Percentiles rank a stretch among this genome's conserved stretches.
These are phyloP conservation scores for Drosophila nannoptera DNA, from an alignment of 1,140 invertebrate genomes.

Conservation along the genomic window DNA sequence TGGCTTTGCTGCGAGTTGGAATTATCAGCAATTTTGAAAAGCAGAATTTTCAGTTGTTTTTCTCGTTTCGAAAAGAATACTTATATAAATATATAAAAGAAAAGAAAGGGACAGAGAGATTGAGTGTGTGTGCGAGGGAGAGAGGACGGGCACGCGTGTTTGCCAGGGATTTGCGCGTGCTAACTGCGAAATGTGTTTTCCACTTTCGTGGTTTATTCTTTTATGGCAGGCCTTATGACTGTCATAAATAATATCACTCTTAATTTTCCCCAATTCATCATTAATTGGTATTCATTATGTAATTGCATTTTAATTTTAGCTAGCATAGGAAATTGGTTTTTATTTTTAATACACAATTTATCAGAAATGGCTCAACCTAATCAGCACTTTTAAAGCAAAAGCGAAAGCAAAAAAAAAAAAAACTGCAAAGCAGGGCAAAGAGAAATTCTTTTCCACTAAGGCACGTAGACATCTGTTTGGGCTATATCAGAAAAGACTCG, in stretches of 20 bases:
- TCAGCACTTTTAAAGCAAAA: slow-evolving; percentile 26
- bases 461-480: slow-evolving; percentile 46
- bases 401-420: no score
- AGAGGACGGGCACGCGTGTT: no score
- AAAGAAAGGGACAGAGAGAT: neutral
- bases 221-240: slow-evolving; percentile 8
- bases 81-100: no score
- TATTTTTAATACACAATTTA: slow-evolving; percentile 9
- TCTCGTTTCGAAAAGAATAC: no score
- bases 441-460: slow-evolving; percentile 20
- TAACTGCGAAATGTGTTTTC: neutral
- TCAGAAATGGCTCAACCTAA: slow-evolving; percentile 11
- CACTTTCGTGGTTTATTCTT: neutral
- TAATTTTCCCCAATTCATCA: neutral
- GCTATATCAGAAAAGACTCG: slow-evolving; percentile 42
- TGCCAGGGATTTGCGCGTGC: neutral
- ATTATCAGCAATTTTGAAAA: no score
- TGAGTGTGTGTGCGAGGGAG: neutral
- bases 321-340: slow-evolving; percentile 5
- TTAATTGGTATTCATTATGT: neutral
- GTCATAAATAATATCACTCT: slow-evolving; percentile 4
- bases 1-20: no score
- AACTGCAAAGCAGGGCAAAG: neutral
- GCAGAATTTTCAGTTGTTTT: no score
- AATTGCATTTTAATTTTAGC: neutral